Conservation (phyloP, 2,888 invertebrate genomes). For the Cheilosia pagana region DNA sequence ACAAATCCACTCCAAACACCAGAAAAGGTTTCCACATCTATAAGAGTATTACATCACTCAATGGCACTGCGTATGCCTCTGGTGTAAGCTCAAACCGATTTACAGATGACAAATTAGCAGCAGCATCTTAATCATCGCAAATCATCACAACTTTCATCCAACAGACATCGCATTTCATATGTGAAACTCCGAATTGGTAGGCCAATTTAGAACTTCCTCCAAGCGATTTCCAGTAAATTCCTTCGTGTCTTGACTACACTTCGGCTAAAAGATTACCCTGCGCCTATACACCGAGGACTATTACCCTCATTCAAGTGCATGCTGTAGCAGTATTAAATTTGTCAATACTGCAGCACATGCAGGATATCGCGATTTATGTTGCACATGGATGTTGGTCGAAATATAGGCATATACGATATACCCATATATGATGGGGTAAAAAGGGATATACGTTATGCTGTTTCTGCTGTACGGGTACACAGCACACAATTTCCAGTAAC, state of each 20-base stretch:
- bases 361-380: conserved; percentile 72
- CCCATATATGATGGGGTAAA: not conserved
- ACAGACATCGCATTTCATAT: conserved; percentile 59
- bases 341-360: conserved; percentile 73
- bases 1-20: too few relatives aligned
- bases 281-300: conserved; percentile 26
- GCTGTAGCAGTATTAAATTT: conserved; percentile 68
- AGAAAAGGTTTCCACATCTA: too few relatives aligned
- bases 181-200: conserved; percentile 55
- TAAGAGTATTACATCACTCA: too few relatives aligned
- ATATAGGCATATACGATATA: not conserved
- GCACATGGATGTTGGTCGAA: conserved; percentile 57
- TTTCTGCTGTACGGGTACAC: not conserved
- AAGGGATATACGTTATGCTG: conserved; percentile 37
- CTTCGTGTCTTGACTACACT: conserved; percentile 33
- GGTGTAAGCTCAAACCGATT: conserved; percentile 43
- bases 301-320: conserved; percentile 24
- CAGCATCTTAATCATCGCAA: conserved; percentile 43
- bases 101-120: conserved; percentile 67
- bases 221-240: conserved; percentile 41
- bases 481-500: conserved; percentile 64
- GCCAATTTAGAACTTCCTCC: conserved; percentile 65
- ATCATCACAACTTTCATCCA: conserved; percentile 57
- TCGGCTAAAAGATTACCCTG: not conserved
- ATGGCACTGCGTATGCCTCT: not conserved